Base-by-base conservation (phyloP, 2,113 vertebrate species). In the Salvator merianae region DNA sequence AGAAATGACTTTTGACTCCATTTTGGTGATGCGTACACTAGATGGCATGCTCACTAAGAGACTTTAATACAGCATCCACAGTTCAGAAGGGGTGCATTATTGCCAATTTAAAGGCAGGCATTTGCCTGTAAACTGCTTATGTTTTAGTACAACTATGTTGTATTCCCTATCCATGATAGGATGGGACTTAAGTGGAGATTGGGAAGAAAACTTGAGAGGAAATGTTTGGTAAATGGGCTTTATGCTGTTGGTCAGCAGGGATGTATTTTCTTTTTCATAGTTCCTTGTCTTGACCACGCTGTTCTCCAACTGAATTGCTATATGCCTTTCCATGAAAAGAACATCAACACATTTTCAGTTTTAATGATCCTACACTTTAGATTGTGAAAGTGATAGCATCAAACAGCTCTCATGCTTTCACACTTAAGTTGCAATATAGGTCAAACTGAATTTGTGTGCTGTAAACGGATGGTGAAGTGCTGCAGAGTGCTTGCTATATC, bases 291-390 rank as follows among this genome's bases (percentile, higher is more conserved):
- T 85, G 83, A 73, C 83, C 83, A 24, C 30, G 77, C 83, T 73
- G 40, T 28, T 79, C 55, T 72, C 22, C 24, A 79, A 65, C 40
- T 72, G 55, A 85, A 91, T 93, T 93, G 91, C 93, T 90, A 90
- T 88, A 87, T 87, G 93, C 90, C 89, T 91, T 84, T 83, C 82
- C 91, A 91, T 71, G 78, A 91, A 89, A 94, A 93, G 92, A 94
- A 90, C 93, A 94, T 90, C 91, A 90, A 83, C 90, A 93, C 85
- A 93, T 93, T 86, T 94, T 91, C 91, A 86, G 92, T 87, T 90
- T 93, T 92, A 94, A 94, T 94, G 93, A 93, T 93, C 93, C 71
- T 93, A 91, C 90, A 88, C 92, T 93, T 93, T 93, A 93, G 90
- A 65, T 79, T 88, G 89, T 92, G 88, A 87, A 84, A 90, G 70